phyloP scores from a whole-genome alignment of 2,888 invertebrate genomes.

The Agonopterix heracliana region DNA sequence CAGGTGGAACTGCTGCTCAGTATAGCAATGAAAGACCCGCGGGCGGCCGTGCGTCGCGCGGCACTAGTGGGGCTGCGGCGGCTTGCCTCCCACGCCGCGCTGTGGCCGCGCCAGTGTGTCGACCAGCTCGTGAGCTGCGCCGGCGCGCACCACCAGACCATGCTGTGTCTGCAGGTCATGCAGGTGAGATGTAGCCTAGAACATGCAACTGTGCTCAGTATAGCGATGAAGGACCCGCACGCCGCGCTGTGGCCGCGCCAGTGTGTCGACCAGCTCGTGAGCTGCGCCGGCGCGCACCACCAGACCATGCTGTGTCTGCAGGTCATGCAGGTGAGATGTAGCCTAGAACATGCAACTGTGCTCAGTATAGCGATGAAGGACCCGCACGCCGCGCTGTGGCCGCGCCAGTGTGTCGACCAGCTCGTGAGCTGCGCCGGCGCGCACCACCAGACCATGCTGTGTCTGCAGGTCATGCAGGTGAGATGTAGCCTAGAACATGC shows the following conservation, averaged over 20 bases:
- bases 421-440: slow-evolving; percentile 43
- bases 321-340: slow-evolving; percentile 56
- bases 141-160: slow-evolving; percentile 41
- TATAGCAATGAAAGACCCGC: slow-evolving; percentile 57
- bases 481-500: too few species aligned
- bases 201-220: too few species aligned
- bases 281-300: slow-evolving; percentile 37
- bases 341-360: too few species aligned
- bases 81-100: slow-evolving; percentile 55
- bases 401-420: slow-evolving; percentile 39
- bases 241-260: slow-evolving; percentile 59
- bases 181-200: slow-evolving; percentile 47
- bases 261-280: slow-evolving; percentile 44
- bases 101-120: slow-evolving; percentile 53
- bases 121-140: slow-evolving; percentile 45
- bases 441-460: slow-evolving; percentile 50
- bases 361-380: too few species aligned
- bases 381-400: slow-evolving; percentile 67
- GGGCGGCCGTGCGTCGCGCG: slow-evolving; percentile 51
- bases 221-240: too few species aligned
- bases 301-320: slow-evolving; percentile 57
- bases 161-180: slow-evolving; percentile 61
- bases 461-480: slow-evolving; percentile 64
- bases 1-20: slow-evolving; percentile 67
- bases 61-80: slow-evolving; percentile 51